Evolutionary conservation across 2,888 invertebrate genomes (phyloP), one percentile per base, ranked within the genome.

Genomic region (Campoplex capitator): DNA sequence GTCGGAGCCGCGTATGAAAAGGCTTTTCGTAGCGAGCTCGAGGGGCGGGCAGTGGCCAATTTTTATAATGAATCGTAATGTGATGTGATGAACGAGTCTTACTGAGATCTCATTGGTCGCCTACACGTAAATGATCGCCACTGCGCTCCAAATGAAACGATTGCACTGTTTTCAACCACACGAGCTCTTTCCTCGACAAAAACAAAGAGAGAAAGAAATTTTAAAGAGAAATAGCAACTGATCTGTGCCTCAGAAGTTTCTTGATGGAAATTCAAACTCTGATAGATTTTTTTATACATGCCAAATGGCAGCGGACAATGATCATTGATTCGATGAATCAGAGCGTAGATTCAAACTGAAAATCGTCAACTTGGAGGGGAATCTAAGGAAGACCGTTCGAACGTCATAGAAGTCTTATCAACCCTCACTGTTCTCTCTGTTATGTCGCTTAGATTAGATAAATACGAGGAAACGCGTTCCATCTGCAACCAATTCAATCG

Each of bases 51-150:
- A 68, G 73, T 65, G 83, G 68, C 32, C 56, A 67, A 73, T 86
- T 79, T 77, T 28, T 71, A 23, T 65, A 80, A 86, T 83, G 79
- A 86, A 83, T 83, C 83, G 76, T 80, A 62, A 80, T 51, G 78
- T 71, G 74, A 75, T 62, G 42, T 77, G 74, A 85, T 78, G 74
- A 56, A 73, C 67, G 51, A 28, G 74, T 68, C 77, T 62, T 18
- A 56, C 54, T 9, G 54, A 35, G 51, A 16, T 83, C 54, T 48
- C 79, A 75, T 76, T 86, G 86, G 79, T 42, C 86, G 79, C 79
- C 75, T 70, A 79, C 86, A 62, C 74, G 62, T 71, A n/a, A 58
- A 75, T 58, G 70, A 76, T 51, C 70, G 32, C 35, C 28, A 76
- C 42, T 79, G 78, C 70, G 45, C 65, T 78, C 42, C 32, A 35